phyloP scores from a whole-genome alignment of 2,113 vertebrate species.

The Perognathus longimembris region DNA sequence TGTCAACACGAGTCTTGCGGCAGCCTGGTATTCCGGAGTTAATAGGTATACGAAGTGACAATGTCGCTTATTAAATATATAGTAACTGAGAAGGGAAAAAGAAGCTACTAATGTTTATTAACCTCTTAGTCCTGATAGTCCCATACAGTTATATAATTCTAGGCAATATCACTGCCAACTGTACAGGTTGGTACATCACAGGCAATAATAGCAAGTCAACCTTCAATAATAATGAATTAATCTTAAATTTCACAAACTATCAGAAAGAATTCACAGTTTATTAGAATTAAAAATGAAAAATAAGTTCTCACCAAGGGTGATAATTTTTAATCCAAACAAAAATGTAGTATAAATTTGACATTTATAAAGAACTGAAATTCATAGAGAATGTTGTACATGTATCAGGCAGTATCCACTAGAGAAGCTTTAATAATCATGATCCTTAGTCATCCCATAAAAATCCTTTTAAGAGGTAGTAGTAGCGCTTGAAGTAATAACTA shows the following conservation, averaged over 20 bases:
- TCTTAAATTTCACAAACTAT: conserved; percentile 10
- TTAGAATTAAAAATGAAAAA: conserved; percentile 11
- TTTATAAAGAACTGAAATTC: conserved; percentile 43
- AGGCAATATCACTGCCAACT: background rate
- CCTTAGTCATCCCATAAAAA: background rate
- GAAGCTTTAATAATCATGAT: background rate
- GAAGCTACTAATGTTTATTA: conserved; percentile 49
- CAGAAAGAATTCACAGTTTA: conserved; percentile 20
- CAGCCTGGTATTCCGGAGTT: conserved; percentile 97
- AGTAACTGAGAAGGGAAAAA: conserved; percentile 48
- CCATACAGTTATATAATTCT: background rate
- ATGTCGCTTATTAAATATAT: conserved; percentile 61
- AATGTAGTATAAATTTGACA: conserved; percentile 3
- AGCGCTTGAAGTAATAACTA: conserved; percentile 30
- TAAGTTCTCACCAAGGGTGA: background rate
- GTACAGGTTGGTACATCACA: background rate
- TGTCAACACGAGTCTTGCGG: conserved; percentile 94
- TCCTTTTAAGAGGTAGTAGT: conserved; percentile 18
- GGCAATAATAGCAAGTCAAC: background rate
- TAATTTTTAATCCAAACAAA: conserved; percentile 46
- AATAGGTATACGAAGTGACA: conserved; percentile 91
- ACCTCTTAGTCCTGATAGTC: background rate
- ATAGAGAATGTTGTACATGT: conserved; percentile 4
- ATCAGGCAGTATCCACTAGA: background rate
- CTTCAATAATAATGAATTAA: conserved; percentile 29